Base-by-base conservation (phyloP, 2,888 invertebrate species). In the Scaptomyza cyrtandrae region DNA sequence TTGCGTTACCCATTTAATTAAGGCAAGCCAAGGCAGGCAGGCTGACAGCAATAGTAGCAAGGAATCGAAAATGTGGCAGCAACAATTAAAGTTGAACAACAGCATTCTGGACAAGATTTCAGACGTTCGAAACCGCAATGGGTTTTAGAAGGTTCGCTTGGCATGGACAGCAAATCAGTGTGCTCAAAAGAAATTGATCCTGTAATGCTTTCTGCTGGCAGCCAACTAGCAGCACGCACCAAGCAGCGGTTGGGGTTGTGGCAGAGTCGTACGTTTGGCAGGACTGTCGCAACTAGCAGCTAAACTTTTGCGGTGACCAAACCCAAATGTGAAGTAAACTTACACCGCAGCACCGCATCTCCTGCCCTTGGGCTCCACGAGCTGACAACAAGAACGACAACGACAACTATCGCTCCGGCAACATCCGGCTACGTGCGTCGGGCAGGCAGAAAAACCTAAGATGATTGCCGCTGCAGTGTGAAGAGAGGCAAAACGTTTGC, bases 221-320 rank as follows among this genome's bases (percentile, higher is more conserved):
- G 55, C 43, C 72, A 49, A 61, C 41, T 60, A 44, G 46, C 35
- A 45, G 60, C 71, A 72, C 66, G 71, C 73, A 72, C 54, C 19
- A n/a, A 16, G 45, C 16, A 16, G 14, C 3, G 13, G 13, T 35
- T 52, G 57, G 13, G 6, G 3, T 14, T 39, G 41, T 41, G 48
- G 16, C 31, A 9, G 16, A 33, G 33, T 33, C 6, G 7, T 19
- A 31, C 27, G 58, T 24, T 35, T 27, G 52, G 24, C 24, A 24
- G 24, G 24, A 50, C 31, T 65, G 59, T 71, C 64, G 66, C 78
- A 80, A 75, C 71, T 72, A 67, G 71, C 71, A 78, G 78, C 78
- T 79, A 85, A 87, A 87, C 77, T 87, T 83, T 85, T 87, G 82
- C 76, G 87, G 82, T 81, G 60, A 68, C 62, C 84, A 61, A 73